Evolutionary conservation across 1,140 invertebrate species (phyloP).

Genomic region (Neuroterus valhalla): DNA sequence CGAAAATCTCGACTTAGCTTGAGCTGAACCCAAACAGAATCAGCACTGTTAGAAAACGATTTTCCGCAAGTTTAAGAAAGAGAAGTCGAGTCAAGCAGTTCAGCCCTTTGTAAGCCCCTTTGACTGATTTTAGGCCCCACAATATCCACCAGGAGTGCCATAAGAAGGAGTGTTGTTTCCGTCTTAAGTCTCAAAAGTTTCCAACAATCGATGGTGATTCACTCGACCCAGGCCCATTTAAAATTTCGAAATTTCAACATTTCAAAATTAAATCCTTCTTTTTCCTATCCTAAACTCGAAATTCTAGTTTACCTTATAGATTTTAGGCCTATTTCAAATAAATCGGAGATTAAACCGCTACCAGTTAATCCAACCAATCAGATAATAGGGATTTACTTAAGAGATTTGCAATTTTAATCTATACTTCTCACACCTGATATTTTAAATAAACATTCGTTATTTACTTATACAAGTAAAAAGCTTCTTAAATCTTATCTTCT

Average conservation of each 20-base stretch:
- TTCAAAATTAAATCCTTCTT: not conserved
- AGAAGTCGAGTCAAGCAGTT: constrained; percentile 21
- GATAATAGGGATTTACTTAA: not conserved
- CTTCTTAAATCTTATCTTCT: too few species aligned
- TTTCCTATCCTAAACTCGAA: not conserved
- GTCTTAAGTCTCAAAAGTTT: constrained; percentile 10
- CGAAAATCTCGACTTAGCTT: constrained; percentile 27
- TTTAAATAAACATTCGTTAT: too few species aligned
- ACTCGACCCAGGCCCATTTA: not conserved
- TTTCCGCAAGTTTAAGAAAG: constrained; percentile 29
- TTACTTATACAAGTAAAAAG: too few species aligned
- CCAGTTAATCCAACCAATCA: constrained; percentile 10
- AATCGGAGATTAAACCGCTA: not conserved
- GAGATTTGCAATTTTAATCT: not conserved
- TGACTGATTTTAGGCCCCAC: not conserved
- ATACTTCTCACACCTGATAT: not conserved
- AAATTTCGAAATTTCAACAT: not conserved
- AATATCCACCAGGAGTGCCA: not conserved
- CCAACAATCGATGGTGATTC: constrained; percentile 8
- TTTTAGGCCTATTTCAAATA: constrained; percentile 4
- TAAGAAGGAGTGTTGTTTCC: constrained; percentile 2
- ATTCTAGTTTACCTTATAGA: not conserved
- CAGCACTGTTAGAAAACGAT: constrained; percentile 22
- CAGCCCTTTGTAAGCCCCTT: not conserved
- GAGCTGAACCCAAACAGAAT: constrained; percentile 17